Conservation (phyloP, 2,888 invertebrate species). For the Drosophila recens region DNA sequence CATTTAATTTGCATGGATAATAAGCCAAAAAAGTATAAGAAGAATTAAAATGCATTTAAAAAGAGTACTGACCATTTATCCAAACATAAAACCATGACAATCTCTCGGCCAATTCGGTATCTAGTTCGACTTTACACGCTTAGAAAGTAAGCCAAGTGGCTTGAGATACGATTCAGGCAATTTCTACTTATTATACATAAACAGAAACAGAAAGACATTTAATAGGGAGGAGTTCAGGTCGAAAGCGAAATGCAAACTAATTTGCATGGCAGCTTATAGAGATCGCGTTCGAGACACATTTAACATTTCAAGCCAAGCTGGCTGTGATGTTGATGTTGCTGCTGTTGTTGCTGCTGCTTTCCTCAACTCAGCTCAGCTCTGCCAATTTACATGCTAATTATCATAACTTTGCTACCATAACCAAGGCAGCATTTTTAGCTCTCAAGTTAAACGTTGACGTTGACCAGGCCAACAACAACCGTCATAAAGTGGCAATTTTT, state of each 20-base stretch:
- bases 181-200: slow-evolving; percentile 43
- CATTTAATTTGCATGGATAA: slow-evolving; percentile 63
- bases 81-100: slow-evolving; percentile 14
- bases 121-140: slow-evolving; percentile 22
- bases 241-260: slow-evolving; percentile 62
- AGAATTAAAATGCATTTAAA: slow-evolving; percentile 5
- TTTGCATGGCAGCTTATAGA: slow-evolving; percentile 53
- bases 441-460: slow-evolving; percentile 38
- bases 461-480: slow-evolving; percentile 42
- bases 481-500: slow-evolving; percentile 55
- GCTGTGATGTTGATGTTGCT: slow-evolving; percentile 26
- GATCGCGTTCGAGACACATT: slow-evolving; percentile 44
- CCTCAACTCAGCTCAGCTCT: slow-evolving; percentile 37
- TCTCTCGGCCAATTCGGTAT: slow-evolving; percentile 18
- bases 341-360: slow-evolving; percentile 63
- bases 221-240: slow-evolving; percentile 54
- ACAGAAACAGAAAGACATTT: slow-evolving; percentile 32
- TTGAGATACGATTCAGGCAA: slow-evolving; percentile 27
- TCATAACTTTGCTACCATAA: slow-evolving; percentile 68
- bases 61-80: slow-evolving; percentile 3
- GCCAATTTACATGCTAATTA: slow-evolving; percentile 78
- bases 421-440: slow-evolving; percentile 37
- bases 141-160: slow-evolving; percentile 46
- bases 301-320: slow-evolving; percentile 33
- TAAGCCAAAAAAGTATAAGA: slow-evolving; percentile 26